Conservation (phyloP, 2,797 vertebrate genomes). For the Bradypodion pumilum region DNA sequence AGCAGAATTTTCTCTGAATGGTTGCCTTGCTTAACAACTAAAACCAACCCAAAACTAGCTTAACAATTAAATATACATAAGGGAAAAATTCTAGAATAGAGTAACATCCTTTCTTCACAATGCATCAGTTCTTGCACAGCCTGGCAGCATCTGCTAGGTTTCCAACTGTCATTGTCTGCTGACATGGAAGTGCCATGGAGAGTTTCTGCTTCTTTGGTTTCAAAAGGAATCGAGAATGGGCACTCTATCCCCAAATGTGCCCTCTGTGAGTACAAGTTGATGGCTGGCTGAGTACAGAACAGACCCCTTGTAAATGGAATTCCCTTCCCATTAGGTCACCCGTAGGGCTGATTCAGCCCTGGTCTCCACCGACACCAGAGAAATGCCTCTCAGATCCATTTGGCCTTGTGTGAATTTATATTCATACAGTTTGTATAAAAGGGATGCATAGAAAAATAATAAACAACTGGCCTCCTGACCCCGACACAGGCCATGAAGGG, state of each 20-base stretch:
- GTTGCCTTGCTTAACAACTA: too few relatives aligned
- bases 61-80: too few relatives aligned
- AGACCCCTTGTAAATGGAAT: slow-evolving; percentile 30
- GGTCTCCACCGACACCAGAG: not conserved
- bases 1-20: too few relatives aligned
- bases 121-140: not conserved
- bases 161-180: slow-evolving; percentile 7
- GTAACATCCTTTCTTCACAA: not conserved
- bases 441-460: not conserved
- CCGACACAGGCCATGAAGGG: not conserved
- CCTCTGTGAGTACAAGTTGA: slow-evolving; percentile 5
- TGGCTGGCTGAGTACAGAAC: not conserved
- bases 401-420: not conserved
- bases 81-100: not conserved
- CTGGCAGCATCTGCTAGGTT: not conserved
- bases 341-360: not conserved
- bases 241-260: slow-evolving; percentile 10
- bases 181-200: not conserved
- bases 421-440: not conserved
- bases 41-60: too few relatives aligned
- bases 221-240: slow-evolving; percentile 9
- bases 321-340: not conserved
- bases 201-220: slow-evolving; percentile 30
- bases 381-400: not conserved
- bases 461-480: not conserved